Evolutionary conservation across 1,140 invertebrate genomes (phyloP).

Genomic region (Drosophila ambigua): DNA sequence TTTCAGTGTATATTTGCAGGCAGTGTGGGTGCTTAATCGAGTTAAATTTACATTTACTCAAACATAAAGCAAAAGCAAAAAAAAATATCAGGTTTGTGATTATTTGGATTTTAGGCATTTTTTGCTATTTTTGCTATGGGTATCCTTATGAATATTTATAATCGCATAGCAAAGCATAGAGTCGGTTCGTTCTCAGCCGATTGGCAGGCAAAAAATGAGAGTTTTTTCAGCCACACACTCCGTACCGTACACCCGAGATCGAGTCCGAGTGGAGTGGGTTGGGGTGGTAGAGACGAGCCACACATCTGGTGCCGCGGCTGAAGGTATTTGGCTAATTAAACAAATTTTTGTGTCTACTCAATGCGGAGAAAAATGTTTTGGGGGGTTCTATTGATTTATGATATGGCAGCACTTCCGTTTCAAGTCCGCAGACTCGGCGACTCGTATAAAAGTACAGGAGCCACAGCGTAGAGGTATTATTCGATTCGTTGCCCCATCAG

Average conservation of each 20-base stretch:
- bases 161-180: not conserved
- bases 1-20: not conserved
- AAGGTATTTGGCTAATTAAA: slow-evolving; percentile 52
- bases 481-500: slow-evolving; percentile 54
- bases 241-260: slow-evolving; percentile 21
- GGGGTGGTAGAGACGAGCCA: slow-evolving; percentile 26
- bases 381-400: slow-evolving; percentile 62
- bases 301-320: slow-evolving; percentile 36
- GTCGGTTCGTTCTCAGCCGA: slow-evolving; percentile 4
- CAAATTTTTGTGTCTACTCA: slow-evolving; percentile 47
- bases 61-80: slow-evolving; percentile 18
- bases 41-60: slow-evolving; percentile 24
- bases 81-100: slow-evolving; percentile 44
- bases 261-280: not conserved
- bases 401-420: slow-evolving; percentile 68
- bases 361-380: slow-evolving; percentile 37
- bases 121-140: too few species aligned
- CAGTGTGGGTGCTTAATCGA: not conserved
- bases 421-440: slow-evolving; percentile 9
- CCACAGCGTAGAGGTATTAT: slow-evolving; percentile 51
- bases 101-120: slow-evolving; percentile 34
- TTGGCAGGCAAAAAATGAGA: slow-evolving; percentile 52
- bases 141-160: slow-evolving; percentile 59
- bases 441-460: slow-evolving; percentile 69
- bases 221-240: slow-evolving; percentile 45